phyloP scores from a whole-genome alignment of 2,797 vertebrate genomes.

The Alcedo quadribrachys region DNA sequence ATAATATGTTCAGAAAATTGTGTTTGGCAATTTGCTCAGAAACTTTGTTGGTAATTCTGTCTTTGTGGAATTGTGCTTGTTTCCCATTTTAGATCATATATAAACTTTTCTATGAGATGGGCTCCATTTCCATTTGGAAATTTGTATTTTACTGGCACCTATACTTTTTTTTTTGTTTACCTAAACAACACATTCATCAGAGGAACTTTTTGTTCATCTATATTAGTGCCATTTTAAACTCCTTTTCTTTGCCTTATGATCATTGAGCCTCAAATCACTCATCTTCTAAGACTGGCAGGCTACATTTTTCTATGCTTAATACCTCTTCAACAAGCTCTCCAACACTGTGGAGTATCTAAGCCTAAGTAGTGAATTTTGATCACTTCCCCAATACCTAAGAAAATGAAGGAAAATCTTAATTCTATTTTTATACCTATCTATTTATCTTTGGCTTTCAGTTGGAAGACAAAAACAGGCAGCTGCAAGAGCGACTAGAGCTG shows the following conservation, averaged over 20 bases:
- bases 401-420: neutral
- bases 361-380: neutral
- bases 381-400: neutral
- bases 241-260: neutral
- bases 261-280: neutral
- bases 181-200: neutral
- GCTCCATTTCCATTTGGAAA: neutral
- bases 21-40: neutral
- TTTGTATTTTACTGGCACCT: neutral
- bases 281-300: neutral
- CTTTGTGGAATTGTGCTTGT: neutral
- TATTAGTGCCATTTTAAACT: neutral
- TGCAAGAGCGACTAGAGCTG: conserved; percentile 95
- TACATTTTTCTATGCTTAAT: neutral
- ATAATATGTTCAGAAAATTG: neutral
- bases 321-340: neutral
- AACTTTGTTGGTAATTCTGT: neutral
- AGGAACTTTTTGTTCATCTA: neutral
- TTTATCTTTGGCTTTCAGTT: conserved; percentile 78
- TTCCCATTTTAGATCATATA: neutral
- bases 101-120: neutral
- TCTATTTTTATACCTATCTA: neutral
- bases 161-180: neutral
- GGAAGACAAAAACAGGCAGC: conserved; percentile 98
- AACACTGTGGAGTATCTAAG: neutral